Conservation (phyloP, 1,140 invertebrate genomes). For the Cephus cinctus region DNA sequence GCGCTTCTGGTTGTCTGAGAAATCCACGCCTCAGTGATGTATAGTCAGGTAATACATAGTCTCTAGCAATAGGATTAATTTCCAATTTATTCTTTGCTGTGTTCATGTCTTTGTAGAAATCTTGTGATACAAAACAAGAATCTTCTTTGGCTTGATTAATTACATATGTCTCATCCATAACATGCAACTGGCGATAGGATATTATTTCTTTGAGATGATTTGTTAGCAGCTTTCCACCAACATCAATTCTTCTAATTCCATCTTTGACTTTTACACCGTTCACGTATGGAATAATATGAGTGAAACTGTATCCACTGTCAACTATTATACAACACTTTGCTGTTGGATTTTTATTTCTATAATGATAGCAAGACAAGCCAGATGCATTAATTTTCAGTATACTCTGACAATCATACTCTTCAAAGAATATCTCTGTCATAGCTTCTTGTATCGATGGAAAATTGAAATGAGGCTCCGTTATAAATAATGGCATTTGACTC, state of each 20-base stretch:
- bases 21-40: conserved; percentile 82
- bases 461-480: conserved; percentile 95
- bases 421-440: conserved; percentile 95
- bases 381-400: conserved; percentile 79
- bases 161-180: conserved; percentile 99
- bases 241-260: conserved; percentile 81
- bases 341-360: conserved; percentile 59
- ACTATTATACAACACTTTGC: conserved; percentile 81
- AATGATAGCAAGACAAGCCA: conserved; percentile 68
- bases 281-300: conserved; percentile 93
- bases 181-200: conserved; percentile 95
- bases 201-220: conserved; percentile 98
- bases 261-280: conserved; percentile 81
- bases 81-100: conserved; percentile 67
- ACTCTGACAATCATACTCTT: conserved; percentile 92
- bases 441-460: conserved; percentile 91
- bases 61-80: conserved; percentile 71
- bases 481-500: conserved; percentile 76
- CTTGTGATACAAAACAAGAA: conserved; percentile 87
- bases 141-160: conserved; percentile 99
- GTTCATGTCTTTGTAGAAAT: conserved; percentile 85
- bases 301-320: conserved; percentile 94
- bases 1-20: conserved; percentile 63
- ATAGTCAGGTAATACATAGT: conserved; percentile 97
- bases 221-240: conserved; percentile 96